phyloP scores from a whole-genome alignment of 1,140 invertebrate species.

The Trichonephila clavata region DNA sequence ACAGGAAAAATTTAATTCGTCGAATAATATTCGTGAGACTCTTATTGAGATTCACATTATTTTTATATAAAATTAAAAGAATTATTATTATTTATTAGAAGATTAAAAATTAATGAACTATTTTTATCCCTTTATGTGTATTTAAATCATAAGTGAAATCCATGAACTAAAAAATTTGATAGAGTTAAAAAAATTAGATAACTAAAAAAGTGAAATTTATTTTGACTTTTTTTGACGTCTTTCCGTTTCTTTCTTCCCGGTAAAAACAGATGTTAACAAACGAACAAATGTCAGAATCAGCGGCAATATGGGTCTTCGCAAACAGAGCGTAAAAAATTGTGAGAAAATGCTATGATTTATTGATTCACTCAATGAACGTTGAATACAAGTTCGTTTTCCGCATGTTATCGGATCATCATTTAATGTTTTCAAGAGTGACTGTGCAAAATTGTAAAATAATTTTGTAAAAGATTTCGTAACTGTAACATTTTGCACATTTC shows the following conservation, averaged over 20 bases:
- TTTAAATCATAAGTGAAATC: too few species aligned
- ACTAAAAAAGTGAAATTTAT: not conserved
- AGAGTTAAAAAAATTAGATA: not conserved
- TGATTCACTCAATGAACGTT: not conserved
- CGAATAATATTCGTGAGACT: too few species aligned
- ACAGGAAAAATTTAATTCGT: too few species aligned
- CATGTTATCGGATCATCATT: not conserved
- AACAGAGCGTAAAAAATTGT: not conserved
- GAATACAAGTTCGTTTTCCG: conserved; percentile 16
- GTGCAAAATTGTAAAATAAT: not conserved
- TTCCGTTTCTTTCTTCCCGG: not conserved
- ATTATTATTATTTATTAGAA: too few species aligned
- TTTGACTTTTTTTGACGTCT: not conserved
- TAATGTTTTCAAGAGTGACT: not conserved
- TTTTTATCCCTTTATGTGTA: too few species aligned
- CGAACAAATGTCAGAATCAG: not conserved
- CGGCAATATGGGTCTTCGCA: not conserved
- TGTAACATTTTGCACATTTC: too few species aligned
- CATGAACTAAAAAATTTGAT: too few species aligned
- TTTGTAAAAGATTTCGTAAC: not conserved
- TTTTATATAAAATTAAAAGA: too few species aligned
- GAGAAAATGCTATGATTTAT: conserved; percentile 14
- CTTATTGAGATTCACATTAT: too few species aligned
- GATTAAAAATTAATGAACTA: too few species aligned
- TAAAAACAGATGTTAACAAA: not conserved